Base-by-base conservation (phyloP, 2,113 vertebrate species). In the Muntiacus muntjak region DNA sequence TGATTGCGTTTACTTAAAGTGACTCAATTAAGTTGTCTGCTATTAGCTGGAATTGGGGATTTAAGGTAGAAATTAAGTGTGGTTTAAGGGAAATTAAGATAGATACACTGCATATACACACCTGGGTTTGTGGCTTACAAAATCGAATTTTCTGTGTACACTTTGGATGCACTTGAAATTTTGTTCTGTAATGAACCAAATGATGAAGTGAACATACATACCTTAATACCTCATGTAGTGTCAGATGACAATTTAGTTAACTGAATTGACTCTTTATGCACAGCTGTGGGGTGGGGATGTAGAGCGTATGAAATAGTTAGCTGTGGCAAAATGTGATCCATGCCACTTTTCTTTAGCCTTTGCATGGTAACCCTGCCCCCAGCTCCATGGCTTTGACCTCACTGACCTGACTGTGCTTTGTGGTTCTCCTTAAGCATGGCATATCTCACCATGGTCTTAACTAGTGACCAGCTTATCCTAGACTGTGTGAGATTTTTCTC, bases 81-180 rank as follows among this genome's bases (percentile, higher is more conserved):
- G 40, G 40, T 93, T 96, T 95, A 97, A 95, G 43, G n/a, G 92
- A 97, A 94, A 94, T 92, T 92, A 82, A 97, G 90, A 96, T 64
- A 64, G 50, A 95, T 88, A 90, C 12, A 81, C 43, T 88, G 84
- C 40, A 78, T 79, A 78, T 79, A 85, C 2, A 95, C n/a, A 90
- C 33, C 58, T 76, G 21, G 14, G 25, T 78, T 89, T 96, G 67
- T 92, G 82, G 33, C 33, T 94, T 94, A 76, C 81, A 60, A 87
- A 50, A 26, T 19, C 6, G 30, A 67, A 57, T 88, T 92, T 96
- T 93, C 47, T 90, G 0, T n/a, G 33, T 92, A 81, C 26, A 67
- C 12, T 76, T 54, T 57, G 50, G n/a, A 74, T 94, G 43, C 0
- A 0, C 36, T 95, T 97, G 26, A 52, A 93, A 87, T 79, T 93